phyloP scores from a whole-genome alignment of 2,888 invertebrate species.

The Cheilosia scutellata region DNA sequence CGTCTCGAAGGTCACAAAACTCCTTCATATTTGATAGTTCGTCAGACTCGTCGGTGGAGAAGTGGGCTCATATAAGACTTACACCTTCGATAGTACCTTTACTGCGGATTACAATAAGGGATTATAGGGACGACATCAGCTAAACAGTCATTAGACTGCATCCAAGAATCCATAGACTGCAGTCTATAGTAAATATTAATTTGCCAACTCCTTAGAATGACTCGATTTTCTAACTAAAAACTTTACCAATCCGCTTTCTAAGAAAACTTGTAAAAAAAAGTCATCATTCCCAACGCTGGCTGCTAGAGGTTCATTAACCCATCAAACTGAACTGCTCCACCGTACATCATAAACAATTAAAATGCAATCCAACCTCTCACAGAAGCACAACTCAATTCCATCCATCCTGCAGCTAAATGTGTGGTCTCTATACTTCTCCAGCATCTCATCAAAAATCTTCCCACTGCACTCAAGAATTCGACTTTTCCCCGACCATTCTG shows the following conservation, averaged over 20 bases:
- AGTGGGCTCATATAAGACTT: no score
- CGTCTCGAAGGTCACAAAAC: no score
- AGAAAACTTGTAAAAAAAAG: neutral
- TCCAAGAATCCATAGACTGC: no score
- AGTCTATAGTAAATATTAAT: no score
- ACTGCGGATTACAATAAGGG: no score
- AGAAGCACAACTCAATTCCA: neutral
- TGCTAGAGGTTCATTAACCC: constrained; percentile 16
- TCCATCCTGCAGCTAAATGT: constrained; percentile 13
- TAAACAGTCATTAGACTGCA: no score
- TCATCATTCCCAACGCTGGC: neutral
- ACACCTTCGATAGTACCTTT: no score
- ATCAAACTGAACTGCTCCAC: constrained; percentile 7
- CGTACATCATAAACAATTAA: neutral
- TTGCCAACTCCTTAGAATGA: no score
- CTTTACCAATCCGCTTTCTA: neutral
- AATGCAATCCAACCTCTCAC: constrained; percentile 12
- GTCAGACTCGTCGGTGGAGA: no score
- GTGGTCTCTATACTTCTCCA: constrained; percentile 27
- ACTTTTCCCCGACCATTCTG: constrained; percentile 22
- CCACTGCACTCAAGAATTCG: constrained; percentile 45
- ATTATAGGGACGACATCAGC: no score
- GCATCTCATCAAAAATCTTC: constrained; percentile 43
- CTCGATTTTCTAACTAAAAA: neutral
- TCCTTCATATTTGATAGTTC: no score